Evolutionary conservation across 2,888 invertebrate species (phyloP), one percentile per base, ranked within the genome.

Genomic region (Ametastegia equiseti): DNA sequence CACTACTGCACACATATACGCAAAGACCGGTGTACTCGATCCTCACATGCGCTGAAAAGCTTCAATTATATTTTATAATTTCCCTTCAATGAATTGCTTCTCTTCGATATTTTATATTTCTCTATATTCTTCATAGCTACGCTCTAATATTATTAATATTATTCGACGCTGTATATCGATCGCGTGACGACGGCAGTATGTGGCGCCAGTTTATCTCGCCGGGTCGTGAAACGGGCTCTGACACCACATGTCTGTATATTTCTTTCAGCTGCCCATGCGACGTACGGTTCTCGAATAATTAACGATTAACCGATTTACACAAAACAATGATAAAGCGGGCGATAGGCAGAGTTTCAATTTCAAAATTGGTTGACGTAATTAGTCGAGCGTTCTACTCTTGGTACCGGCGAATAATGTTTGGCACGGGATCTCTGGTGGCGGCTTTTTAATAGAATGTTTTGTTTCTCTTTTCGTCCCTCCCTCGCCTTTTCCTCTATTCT

Each of bases 381-480:
- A 27, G 9, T 50, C 30, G 15, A 33, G 54, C 50, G n/a, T n/a
- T n/a, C 54, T 13, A 54, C 33, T 75, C 54, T 50, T 33, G 11
- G 11, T 11, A 33, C 33, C 27, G 27, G 83, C 84, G 86, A 83
- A 87, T 82, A 83, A 82, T 81, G 71, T 81, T 65, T 79, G 36
- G 36, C 19, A 54, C 30, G 30, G 63, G 54, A 79, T 80, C 36
- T 81, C 83, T 83, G 85, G 86, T 87, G 84, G 86, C 84, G 87
- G 86, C 84, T 87, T 85, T 85, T 82, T 87, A 87, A 86, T 86
- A 83, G 85, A 75, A 75, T 54, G 54, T 75, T 75, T 75, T 54
- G 13, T 75, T 75, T 75, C 75, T 75, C 86, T 86, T 89, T 86
- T 89, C 85, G 86, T 84, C 86, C 87, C 85, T 81, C 82, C 84